These are phyloP conservation scores for Mesorhabditis spiculigera DNA, from an alignment of 2,888 invertebrate genomes.

Conservation along the genomic window DNA sequence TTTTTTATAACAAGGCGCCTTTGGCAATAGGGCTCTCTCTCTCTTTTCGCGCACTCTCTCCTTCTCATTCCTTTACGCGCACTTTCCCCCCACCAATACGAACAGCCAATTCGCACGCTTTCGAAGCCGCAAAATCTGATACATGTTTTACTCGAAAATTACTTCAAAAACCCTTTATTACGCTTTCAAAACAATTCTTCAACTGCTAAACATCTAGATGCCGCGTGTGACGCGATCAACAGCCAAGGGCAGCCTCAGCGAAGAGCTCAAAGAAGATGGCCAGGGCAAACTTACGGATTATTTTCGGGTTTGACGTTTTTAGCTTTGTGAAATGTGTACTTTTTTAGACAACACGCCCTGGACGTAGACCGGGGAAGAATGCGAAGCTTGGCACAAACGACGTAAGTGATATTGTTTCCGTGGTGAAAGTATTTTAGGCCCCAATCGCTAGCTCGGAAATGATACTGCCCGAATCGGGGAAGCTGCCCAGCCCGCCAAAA, in stretches of 20 bases:
- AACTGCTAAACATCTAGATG: neutral
- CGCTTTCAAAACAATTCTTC: neutral
- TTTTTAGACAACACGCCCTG: neutral
- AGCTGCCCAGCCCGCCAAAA: slow-evolving; percentile 2
- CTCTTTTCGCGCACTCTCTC: too few species aligned
- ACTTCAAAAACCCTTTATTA: neutral
- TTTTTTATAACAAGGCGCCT: too few species aligned
- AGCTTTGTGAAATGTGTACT: slow-evolving; percentile 1
- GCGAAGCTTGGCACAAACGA: neutral
- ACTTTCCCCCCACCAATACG: too few species aligned
- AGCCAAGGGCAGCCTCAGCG: neutral
- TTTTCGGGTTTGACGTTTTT: neutral
- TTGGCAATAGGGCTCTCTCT: too few species aligned
- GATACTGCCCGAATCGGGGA: neutral
- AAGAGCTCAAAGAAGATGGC: neutral
- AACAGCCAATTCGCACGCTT: too few species aligned
- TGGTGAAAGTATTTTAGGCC: neutral
- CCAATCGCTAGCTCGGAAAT: neutral
- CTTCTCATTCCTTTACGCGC: too few species aligned
- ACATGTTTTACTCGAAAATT: neutral
- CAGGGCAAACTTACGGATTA: neutral
- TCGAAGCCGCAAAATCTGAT: too few species aligned
- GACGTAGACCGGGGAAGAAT: slow-evolving; percentile 2
- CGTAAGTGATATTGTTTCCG: neutral
- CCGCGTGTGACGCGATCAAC: neutral